Percentiles rank a stretch among this genome's conserved stretches.
Evolutionary conservation across 2,888 invertebrate species (phyloP).

Genomic region (Capitulum mitella): DNA sequence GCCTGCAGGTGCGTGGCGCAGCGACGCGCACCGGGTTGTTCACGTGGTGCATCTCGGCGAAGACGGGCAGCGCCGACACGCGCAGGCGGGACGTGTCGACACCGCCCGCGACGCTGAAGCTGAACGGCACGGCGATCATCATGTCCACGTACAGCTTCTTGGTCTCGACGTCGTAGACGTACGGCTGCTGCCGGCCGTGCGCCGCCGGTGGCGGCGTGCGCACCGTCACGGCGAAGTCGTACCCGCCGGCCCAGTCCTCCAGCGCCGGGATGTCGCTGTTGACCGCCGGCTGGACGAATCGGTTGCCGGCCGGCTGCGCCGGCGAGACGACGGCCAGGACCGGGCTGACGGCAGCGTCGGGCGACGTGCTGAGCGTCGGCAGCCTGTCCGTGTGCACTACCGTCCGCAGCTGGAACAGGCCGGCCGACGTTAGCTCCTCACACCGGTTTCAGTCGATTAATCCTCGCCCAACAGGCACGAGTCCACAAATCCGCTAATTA

Average conservation of each 20-base stretch:
- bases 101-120: background rate
- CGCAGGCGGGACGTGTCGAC: background rate
- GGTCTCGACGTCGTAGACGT: background rate
- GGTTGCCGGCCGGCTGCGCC: background rate
- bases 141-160: background rate
- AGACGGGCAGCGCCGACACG: slow-evolving; percentile 4
- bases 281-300: background rate
- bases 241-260: background rate
- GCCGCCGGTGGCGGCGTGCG: background rate
- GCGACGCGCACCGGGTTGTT: slow-evolving; percentile 2
- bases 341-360: too few species aligned
- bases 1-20: background rate
- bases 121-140: background rate
- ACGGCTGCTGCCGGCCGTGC: background rate
- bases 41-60: slow-evolving; percentile 8
- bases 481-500: too few species aligned
- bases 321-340: background rate
- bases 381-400: too few species aligned
- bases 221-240: background rate
- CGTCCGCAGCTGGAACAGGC: too few species aligned
- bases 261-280: slow-evolving; percentile 6
- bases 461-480: too few species aligned
- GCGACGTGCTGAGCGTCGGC: too few species aligned
- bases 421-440: too few species aligned
- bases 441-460: too few species aligned